These are phyloP conservation scores for Channa striata DNA, from an alignment of 2,797 vertebrate species.

Conservation along the genomic window DNA sequence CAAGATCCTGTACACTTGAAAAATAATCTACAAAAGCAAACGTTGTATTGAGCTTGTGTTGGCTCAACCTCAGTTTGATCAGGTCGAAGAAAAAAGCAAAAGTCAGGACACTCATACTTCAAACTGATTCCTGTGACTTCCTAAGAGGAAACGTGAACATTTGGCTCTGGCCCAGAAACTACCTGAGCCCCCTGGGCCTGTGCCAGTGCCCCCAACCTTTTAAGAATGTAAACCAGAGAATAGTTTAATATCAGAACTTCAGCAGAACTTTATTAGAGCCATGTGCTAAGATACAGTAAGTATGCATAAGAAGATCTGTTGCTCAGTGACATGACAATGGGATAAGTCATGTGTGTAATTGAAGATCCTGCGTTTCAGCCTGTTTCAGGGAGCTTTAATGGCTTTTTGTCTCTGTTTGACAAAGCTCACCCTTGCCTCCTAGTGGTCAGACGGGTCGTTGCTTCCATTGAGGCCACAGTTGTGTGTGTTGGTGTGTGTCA, in stretches of 20 bases:
- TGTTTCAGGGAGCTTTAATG: constrained; percentile 37
- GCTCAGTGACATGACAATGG: constrained; percentile 56
- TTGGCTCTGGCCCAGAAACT: neutral
- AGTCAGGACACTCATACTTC: neutral
- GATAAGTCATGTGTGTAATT: constrained; percentile 75
- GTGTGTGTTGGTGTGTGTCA: constrained; percentile 58
- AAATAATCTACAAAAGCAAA: neutral
- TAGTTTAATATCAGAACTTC: constrained; percentile 39
- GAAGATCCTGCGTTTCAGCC: constrained; percentile 56
- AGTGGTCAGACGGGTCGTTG: constrained; percentile 55
- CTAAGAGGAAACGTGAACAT: neutral
- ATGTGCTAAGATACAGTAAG: constrained; percentile 53
- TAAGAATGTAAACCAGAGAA: constrained; percentile 10
- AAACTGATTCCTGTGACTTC: neutral
- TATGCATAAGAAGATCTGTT: constrained; percentile 61
- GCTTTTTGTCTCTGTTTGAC: constrained; percentile 21
- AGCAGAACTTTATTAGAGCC: constrained; percentile 48
- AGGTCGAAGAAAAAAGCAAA: neutral
- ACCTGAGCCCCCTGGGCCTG: neutral
- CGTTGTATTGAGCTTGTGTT: neutral
- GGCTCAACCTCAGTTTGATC: neutral
- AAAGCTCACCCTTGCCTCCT: constrained; percentile 81
- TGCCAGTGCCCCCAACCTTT: constrained; percentile 17
- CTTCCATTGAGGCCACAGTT: constrained; percentile 24
- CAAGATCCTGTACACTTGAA: neutral